A percentile compares a stretch with the other conserved stretches of the same genome.
phyloP scores from a whole-genome alignment of 1,140 invertebrate species.

The Lysiphlebus fabarum region DNA sequence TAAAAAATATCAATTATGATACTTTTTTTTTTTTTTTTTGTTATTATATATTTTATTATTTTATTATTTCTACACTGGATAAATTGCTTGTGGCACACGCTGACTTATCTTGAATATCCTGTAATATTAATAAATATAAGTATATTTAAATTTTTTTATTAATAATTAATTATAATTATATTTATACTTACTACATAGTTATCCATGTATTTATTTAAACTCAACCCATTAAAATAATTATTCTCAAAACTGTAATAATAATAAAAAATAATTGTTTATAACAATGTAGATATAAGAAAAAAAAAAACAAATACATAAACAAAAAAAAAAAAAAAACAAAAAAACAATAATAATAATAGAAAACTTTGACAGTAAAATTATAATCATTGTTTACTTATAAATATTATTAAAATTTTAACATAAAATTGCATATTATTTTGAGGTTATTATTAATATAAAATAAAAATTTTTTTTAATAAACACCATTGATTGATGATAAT shows the following conservation, averaged over 20 bases:
- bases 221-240: constrained; percentile 40
- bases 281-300: too few species aligned
- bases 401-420: too few species aligned
- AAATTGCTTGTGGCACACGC: too few species aligned
- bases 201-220: constrained; percentile 48
- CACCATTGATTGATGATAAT: constrained; percentile 21
- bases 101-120: too few species aligned
- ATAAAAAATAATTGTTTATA: constrained; percentile 5
- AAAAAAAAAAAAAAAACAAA: too few species aligned
- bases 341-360: too few species aligned
- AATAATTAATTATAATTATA: not conserved
- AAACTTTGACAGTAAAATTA: too few species aligned
- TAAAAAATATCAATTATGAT: constrained; percentile 30
- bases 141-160: constrained; percentile 10
- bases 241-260: constrained; percentile 45
- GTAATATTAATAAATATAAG: not conserved
- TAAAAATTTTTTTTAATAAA: constrained; percentile 3
- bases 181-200: constrained; percentile 54
- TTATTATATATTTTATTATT: constrained; percentile 44
- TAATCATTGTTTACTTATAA: too few species aligned
- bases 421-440: too few species aligned
- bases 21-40: too few species aligned
- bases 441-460: too few species aligned
- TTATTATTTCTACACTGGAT: constrained; percentile 24
- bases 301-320: too few species aligned